Percentiles rank a stretch among this genome's conserved stretches.
These are phyloP conservation scores for Cerceris ruficornis DNA, from an alignment of 2,888 invertebrate species.

Conservation along the genomic window DNA sequence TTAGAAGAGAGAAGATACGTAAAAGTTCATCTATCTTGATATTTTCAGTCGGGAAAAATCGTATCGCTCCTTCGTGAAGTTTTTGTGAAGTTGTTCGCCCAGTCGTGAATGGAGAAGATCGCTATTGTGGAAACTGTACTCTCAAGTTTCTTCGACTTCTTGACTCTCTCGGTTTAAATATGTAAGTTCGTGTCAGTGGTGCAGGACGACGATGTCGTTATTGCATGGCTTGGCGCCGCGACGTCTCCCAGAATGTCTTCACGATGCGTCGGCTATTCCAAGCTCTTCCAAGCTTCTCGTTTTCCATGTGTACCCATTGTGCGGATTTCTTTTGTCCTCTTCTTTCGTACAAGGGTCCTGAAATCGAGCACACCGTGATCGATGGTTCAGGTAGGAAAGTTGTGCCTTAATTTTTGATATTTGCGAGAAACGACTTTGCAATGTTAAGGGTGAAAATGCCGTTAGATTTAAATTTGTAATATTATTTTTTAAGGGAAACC, in stretches of 20 bases:
- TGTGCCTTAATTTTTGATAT: neutral
- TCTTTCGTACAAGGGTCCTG: neutral
- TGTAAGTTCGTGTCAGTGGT: slow-evolving; percentile 29
- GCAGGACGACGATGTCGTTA: neutral
- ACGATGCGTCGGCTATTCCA: slow-evolving; percentile 17
- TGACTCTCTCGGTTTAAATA: slow-evolving; percentile 19
- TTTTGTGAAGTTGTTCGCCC: too few species aligned
- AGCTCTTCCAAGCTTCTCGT: slow-evolving; percentile 1
- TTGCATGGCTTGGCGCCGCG: slow-evolving; percentile 1
- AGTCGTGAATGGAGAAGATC: slow-evolving; percentile 9
- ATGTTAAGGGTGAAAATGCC: too few species aligned
- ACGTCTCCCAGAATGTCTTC: slow-evolving; percentile 24
- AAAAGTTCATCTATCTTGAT: neutral
- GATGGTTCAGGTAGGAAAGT: slow-evolving; percentile 2
- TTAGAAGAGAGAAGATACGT: too few species aligned
- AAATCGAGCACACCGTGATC: neutral
- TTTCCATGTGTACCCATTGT: slow-evolving; percentile 11
- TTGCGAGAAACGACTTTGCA: too few species aligned
- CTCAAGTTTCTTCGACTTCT: neutral
- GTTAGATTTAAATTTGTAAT: too few species aligned
- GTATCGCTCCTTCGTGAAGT: too few species aligned
- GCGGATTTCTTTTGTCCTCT: neutral
- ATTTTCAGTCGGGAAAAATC: neutral
- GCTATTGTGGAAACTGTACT: slow-evolving; percentile 32
- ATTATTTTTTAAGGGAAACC: too few species aligned